Conservation (phyloP, 2,113 vertebrate genomes). For the Manacus vitellinus region DNA sequence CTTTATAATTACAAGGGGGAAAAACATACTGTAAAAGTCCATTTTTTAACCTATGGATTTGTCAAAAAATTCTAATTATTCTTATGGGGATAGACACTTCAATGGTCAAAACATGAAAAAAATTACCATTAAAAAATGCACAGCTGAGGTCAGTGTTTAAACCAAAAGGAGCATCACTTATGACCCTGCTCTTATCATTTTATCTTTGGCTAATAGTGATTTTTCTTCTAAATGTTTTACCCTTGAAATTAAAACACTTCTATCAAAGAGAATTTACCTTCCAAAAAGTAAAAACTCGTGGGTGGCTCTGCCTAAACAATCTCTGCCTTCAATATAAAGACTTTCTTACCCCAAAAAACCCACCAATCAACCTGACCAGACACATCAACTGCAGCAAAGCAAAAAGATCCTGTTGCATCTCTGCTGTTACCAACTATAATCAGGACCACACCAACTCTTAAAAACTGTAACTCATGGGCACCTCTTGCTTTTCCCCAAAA, state of each 20-base stretch:
- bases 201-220: neutral
- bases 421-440: neutral
- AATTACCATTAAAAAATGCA: neutral
- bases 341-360: neutral
- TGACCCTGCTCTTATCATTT: neutral
- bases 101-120: neutral
- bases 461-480: neutral
- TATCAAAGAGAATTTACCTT: neutral
- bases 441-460: neutral
- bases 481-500: neutral
- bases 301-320: neutral
- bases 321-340: neutral
- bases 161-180: neutral
- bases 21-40: neutral
- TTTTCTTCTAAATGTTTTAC: neutral
- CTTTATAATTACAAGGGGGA: neutral
- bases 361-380: neutral
- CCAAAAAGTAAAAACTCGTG: neutral
- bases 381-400: neutral
- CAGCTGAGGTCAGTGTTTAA: neutral
- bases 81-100: neutral
- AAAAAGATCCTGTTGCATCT: neutral
- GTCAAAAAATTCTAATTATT: neutral
- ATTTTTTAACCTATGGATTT: neutral
- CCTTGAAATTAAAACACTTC: neutral